Evolutionary conservation across 2,888 invertebrate genomes (phyloP).

Genomic region (Thalpophila matura): DNA sequence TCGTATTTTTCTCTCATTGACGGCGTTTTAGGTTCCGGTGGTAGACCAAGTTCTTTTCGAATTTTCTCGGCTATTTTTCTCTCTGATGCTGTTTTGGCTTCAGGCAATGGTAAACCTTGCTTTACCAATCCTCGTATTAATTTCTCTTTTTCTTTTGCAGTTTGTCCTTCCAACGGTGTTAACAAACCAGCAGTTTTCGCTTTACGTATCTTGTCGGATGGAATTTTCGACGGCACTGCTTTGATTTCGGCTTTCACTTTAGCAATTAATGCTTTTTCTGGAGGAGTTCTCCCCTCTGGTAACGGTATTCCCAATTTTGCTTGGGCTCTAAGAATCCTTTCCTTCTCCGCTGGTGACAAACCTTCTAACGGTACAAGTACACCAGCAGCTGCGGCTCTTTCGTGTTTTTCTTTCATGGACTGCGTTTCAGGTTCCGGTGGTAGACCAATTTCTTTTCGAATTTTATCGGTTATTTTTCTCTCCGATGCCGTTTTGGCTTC

Average conservation of each 20-base stretch:
- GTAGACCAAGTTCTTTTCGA: constrained; percentile 55
- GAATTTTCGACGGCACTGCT: not conserved
- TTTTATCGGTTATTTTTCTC: constrained; percentile 37
- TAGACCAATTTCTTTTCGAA: constrained; percentile 53
- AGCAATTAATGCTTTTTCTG: constrained; percentile 58
- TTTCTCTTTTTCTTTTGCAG: constrained; percentile 59
- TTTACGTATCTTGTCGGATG: not conserved
- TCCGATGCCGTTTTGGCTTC: constrained; percentile 63
- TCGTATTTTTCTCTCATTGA: constrained; percentile 56
- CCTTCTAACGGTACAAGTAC: constrained; percentile 58
- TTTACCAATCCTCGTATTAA: constrained; percentile 58
- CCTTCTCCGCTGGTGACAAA: constrained; percentile 64
- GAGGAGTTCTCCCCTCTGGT: constrained; percentile 65
- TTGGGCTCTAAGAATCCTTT: constrained; percentile 40
- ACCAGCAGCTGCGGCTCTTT: constrained; percentile 61
- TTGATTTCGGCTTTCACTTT: constrained; percentile 12
- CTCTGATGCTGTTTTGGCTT: constrained; percentile 64
- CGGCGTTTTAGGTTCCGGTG: constrained; percentile 42
- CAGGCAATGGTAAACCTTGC: constrained; percentile 63
- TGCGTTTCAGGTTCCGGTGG: constrained; percentile 42
- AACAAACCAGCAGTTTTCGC: constrained; percentile 28
- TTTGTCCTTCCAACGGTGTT: constrained; percentile 62
- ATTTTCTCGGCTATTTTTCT: constrained; percentile 46
- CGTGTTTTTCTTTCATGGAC: constrained; percentile 57
- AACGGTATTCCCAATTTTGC: constrained; percentile 47